Base-by-base conservation (phyloP, 2,113 vertebrate genomes). In the Brienomyrus brachyistius region DNA sequence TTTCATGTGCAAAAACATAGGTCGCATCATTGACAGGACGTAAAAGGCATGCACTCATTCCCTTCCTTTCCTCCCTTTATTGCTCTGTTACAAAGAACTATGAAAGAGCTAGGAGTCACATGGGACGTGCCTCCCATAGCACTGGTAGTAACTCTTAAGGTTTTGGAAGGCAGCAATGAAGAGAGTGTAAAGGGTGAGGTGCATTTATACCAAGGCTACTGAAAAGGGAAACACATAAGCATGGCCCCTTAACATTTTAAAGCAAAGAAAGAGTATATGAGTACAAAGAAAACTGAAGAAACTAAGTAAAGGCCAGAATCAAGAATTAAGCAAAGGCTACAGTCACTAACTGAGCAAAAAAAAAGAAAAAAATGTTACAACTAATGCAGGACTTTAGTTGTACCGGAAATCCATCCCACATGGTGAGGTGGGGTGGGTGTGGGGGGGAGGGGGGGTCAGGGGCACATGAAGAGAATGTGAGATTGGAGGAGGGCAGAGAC, bases 351-450 rank as follows among this genome's bases (percentile, higher is more conserved):
- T 91, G 94, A 94, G 93, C 94, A 1, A 94, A 87, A 56, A 84
- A 88, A 87, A 80, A 7, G 56, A 92, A 91, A 91, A 91, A 91
- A 93, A 92, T 89, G 91, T 93, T 45, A 90, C 90, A 91, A 92
- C 93, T 93, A 90, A 94, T 93, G 93, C 94, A 92, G 91, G 89
- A 91, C 80, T 90, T 31, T 84, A 90, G 92, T 93, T 95, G 94
- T 94, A 95, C 94, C 92, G 92, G 91, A 93, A 93, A 95, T 95
- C 94, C 94, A 94, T 94, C 94, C 94, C 94, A 91, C 93, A 91
- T 92, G 10, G 27, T 50, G 31, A 92, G 92, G 85, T 21, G 31
- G 40, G 9, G 21, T 48, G 13, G 2, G 50, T 0, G 48, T 1
- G 50, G 1, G 11, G 50, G 50, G 50, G 13, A 3, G 50, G 50